phyloP scores from a whole-genome alignment of 2,113 vertebrate genomes.

The Paraplagusia blochii region DNA sequence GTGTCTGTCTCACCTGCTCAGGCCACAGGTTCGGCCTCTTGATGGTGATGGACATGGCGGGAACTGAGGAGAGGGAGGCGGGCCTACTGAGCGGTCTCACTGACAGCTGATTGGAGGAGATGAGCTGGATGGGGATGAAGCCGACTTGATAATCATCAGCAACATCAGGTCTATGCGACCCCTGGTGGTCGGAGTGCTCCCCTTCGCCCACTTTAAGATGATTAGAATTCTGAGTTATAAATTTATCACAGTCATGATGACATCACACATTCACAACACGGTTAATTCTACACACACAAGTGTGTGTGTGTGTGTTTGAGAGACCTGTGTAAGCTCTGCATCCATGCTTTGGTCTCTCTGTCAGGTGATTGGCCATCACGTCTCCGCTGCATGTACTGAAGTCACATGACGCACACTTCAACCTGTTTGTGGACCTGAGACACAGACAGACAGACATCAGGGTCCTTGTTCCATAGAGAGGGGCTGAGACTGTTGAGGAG shows the following conservation, averaged over 20 bases:
- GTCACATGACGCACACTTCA: constrained; percentile 79
- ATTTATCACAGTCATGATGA: too few relatives aligned
- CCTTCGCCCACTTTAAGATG: too few relatives aligned
- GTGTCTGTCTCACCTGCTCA: constrained; percentile 18
- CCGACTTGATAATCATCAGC: neutral
- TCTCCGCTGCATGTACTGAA: constrained; percentile 82
- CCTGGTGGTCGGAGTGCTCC: too few relatives aligned
- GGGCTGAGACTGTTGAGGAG: neutral
- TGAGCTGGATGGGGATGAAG: constrained; percentile 51
- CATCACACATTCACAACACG: too few relatives aligned
- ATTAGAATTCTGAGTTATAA: too few relatives aligned
- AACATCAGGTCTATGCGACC: too few relatives aligned
- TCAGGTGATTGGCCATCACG: constrained; percentile 87
- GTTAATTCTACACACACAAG: too few relatives aligned
- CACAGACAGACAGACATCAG: constrained; percentile 21
- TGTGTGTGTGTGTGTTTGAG: constrained; percentile 1
- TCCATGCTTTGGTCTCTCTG: constrained; percentile 76
- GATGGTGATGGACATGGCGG: constrained; percentile 55
- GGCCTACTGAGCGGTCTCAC: constrained; percentile 42
- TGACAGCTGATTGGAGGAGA: constrained; percentile 38
- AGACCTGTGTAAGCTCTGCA: constrained; percentile 49
- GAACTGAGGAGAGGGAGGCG: constrained; percentile 10
- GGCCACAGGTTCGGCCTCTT: constrained; percentile 4
- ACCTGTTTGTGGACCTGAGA: constrained; percentile 66
- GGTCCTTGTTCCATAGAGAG: too few relatives aligned